phyloP scores from a whole-genome alignment of 2,797 vertebrate species.

The Leptatherina wallacei region DNA sequence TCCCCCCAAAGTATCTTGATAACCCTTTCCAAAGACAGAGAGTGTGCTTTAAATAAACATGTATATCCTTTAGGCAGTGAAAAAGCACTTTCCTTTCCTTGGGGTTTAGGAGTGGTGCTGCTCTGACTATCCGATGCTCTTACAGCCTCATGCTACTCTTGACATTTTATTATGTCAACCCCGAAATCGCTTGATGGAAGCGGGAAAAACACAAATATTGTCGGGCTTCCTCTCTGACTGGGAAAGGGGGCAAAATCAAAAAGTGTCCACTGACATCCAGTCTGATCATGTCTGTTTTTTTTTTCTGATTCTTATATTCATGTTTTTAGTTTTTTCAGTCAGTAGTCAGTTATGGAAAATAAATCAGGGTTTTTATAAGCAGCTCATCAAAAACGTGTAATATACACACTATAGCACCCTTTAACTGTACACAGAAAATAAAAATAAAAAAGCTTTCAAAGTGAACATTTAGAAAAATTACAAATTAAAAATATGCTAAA shows the following conservation, averaged over 20 bases:
- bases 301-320: slow-evolving; percentile 55
- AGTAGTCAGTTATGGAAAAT: slow-evolving; percentile 78
- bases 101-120: slow-evolving; percentile 87
- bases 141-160: slow-evolving; percentile 87
- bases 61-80: slow-evolving; percentile 97
- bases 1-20: slow-evolving; percentile 87
- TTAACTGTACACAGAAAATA: slow-evolving; percentile 91
- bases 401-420: slow-evolving; percentile 92
- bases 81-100: slow-evolving; percentile 93
- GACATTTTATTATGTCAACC: slow-evolving; percentile 87
- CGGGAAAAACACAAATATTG: slow-evolving; percentile 87
- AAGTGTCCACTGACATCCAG: slow-evolving; percentile 87
- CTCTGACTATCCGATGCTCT: slow-evolving; percentile 71
- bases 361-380: slow-evolving; percentile 89
- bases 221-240: slow-evolving; percentile 84
- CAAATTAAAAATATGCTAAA: slow-evolving; percentile 87
- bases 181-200: slow-evolving; percentile 87
- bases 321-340: slow-evolving; percentile 48
- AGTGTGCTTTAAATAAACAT: slow-evolving; percentile 94
- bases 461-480: slow-evolving; percentile 75
- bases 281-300: slow-evolving; percentile 58
- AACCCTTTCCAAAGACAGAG: slow-evolving; percentile 75
- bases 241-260: slow-evolving; percentile 83
- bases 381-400: slow-evolving; percentile 90
- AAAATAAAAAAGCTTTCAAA: slow-evolving; percentile 65